Conservation (phyloP, 2,888 invertebrate genomes). For the Leptopilina myrica region DNA sequence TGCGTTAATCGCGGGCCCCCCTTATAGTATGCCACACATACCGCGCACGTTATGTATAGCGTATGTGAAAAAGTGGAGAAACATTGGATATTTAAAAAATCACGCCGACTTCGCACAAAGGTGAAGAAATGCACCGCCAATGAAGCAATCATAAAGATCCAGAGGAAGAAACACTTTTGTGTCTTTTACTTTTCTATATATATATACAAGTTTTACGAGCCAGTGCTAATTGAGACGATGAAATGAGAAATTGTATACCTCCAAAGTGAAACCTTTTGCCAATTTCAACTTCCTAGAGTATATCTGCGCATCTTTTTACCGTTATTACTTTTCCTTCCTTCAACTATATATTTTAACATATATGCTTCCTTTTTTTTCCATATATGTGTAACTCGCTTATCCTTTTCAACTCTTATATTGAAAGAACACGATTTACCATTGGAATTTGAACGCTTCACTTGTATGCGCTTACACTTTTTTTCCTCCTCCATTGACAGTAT, state of each 20-base stretch:
- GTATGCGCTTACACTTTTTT: background rate
- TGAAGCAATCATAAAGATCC: constrained; percentile 41
- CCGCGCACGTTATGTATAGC: background rate
- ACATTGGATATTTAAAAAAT: constrained; percentile 48
- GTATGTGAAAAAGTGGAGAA: constrained; percentile 48
- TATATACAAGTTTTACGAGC: constrained; percentile 27
- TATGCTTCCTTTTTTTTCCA: background rate
- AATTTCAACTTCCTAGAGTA: constrained; percentile 32
- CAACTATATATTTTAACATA: too few relatives aligned
- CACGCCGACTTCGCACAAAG: constrained; percentile 50
- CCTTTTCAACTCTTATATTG: constrained; percentile 7
- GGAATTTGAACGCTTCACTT: background rate
- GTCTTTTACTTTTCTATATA: constrained; percentile 15
- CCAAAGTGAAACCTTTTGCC: constrained; percentile 26
- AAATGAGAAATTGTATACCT: constrained; percentile 39
- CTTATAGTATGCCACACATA: constrained; percentile 27
- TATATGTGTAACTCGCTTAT: background rate
- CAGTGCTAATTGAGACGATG: constrained; percentile 41
- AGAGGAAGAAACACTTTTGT: constrained; percentile 23
- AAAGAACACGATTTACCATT: constrained; percentile 18
- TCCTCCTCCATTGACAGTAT: constrained; percentile 7
- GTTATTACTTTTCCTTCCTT: constrained; percentile 18
- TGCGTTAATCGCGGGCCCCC: constrained; percentile 23
- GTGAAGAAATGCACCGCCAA: constrained; percentile 48
- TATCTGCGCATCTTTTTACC: background rate